Conservation (phyloP, 2,797 vertebrate genomes). For the Hirundo rustica region DNA sequence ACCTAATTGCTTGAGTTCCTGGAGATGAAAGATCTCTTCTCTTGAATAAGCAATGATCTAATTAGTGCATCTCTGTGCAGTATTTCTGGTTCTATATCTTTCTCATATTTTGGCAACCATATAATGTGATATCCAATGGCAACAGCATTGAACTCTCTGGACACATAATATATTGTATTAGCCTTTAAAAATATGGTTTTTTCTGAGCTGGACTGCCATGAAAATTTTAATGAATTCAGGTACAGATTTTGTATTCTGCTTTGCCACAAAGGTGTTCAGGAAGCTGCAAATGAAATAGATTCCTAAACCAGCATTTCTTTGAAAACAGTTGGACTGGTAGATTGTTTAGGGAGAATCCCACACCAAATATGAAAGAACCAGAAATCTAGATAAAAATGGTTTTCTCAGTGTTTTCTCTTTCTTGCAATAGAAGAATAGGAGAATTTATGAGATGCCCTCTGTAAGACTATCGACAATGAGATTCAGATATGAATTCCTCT, state of each 20-base stretch:
- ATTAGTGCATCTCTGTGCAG: slow-evolving; percentile 48
- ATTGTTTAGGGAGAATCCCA: neutral
- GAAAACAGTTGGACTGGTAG: neutral
- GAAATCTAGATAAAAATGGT: neutral
- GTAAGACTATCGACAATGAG: neutral
- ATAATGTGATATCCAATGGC: slow-evolving; percentile 51
- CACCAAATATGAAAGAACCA: neutral
- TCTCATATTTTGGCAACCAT: slow-evolving; percentile 13
- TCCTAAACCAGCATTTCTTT: neutral
- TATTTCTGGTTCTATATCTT: slow-evolving; percentile 44
- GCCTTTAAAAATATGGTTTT: neutral
- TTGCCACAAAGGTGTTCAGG: neutral
- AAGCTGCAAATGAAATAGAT: slow-evolving; percentile 16
- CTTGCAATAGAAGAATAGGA: neutral
- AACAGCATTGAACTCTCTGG: slow-evolving; percentile 27
- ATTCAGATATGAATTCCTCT: neutral
- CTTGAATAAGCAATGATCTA: slow-evolving; percentile 57
- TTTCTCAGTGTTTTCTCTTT: neutral
- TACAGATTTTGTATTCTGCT: slow-evolving; percentile 5
- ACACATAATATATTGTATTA: neutral
- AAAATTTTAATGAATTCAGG: slow-evolving; percentile 35
- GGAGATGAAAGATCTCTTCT: slow-evolving; percentile 61
- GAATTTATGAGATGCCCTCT: neutral
- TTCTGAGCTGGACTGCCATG: neutral
- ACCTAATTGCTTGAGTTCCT: slow-evolving; percentile 56